phyloP scores from a whole-genome alignment of 2,113 vertebrate genomes.

The Lipotes vexillifer region DNA sequence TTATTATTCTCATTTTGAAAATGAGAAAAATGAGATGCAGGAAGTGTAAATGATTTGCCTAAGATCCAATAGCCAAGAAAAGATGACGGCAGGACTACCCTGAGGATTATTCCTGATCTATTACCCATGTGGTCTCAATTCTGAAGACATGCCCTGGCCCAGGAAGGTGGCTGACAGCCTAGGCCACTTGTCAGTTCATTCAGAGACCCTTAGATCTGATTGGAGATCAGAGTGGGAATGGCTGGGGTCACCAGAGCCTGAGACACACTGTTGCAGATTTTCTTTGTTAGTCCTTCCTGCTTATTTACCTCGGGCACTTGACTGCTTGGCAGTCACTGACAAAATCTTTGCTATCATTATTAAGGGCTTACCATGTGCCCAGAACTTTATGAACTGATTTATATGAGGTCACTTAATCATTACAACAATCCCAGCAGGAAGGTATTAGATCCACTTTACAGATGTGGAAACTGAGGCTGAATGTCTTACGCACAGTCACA shows the following conservation, averaged over 20 bases:
- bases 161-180: neutral
- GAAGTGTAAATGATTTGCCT: neutral
- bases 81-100: neutral
- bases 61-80: slow-evolving; percentile 26
- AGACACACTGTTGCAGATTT: neutral
- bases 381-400: neutral
- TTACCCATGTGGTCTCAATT: neutral
- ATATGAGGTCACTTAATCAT: neutral
- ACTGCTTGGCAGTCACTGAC: neutral
- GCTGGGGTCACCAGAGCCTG: neutral
- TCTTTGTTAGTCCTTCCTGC: neutral
- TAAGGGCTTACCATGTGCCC: neutral
- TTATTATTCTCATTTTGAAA: slow-evolving; percentile 38
- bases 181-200: neutral
- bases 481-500: neutral
- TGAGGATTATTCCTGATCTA: neutral
- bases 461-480: neutral
- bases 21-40: neutral
- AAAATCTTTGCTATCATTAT: neutral
- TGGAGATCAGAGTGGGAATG: neutral
- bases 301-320: neutral
- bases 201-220: neutral
- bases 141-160: neutral
- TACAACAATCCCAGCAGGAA: neutral
- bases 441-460: neutral